Conservation (phyloP, 2,888 invertebrate species). For the Salticus scenicus region DNA sequence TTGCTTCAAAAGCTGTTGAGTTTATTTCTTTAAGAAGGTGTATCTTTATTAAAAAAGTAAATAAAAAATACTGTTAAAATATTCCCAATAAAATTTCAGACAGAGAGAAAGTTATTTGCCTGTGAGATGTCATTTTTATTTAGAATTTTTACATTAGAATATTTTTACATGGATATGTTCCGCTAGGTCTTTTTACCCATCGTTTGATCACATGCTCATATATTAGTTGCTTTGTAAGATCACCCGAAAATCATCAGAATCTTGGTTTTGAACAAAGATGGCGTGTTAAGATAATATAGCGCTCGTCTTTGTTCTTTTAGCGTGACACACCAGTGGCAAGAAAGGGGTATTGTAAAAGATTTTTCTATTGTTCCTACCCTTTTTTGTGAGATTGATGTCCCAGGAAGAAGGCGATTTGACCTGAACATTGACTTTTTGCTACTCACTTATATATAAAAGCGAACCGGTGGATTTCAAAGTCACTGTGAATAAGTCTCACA, state of each 20-base stretch:
- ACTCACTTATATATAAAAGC: slow-evolving; percentile 21
- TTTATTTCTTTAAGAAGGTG: too few species aligned
- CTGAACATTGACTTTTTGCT: slow-evolving; percentile 43
- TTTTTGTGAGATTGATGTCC: slow-evolving; percentile 28
- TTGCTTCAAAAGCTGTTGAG: too few species aligned
- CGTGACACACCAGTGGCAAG: slow-evolving; percentile 12
- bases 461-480: neutral
- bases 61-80: too few species aligned
- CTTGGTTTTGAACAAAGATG: slow-evolving; percentile 34
- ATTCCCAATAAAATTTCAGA: too few species aligned
- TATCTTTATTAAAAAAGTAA: too few species aligned
- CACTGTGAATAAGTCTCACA: slow-evolving; percentile 14
- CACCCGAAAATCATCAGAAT: slow-evolving; percentile 18
- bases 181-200: neutral
- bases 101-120: neutral
- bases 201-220: neutral
- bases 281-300: slow-evolving; percentile 18
- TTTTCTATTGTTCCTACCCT: neutral
- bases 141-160: neutral
- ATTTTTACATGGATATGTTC: neutral
- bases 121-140: neutral
- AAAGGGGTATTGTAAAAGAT: slow-evolving; percentile 23
- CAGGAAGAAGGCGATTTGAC: slow-evolving; percentile 51
- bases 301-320: slow-evolving; percentile 13
- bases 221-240: neutral